Evolutionary conservation across 2,797 vertebrate genomes (phyloP).

Genomic region (Semaprochilodus insignis): DNA sequence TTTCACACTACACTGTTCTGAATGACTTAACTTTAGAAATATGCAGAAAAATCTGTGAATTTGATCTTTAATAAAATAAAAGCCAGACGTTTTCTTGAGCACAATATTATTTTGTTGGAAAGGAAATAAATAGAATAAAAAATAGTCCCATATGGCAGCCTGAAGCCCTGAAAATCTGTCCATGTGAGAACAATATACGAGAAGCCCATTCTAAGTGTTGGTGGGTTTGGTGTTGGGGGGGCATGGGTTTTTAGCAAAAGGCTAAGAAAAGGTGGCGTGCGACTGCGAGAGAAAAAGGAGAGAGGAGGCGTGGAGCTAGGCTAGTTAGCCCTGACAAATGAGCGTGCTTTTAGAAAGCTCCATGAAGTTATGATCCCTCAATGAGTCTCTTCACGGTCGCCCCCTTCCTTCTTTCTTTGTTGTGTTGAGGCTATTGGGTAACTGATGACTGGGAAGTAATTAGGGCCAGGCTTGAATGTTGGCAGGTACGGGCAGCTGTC

Average conservation of each 20-base stretch:
- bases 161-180: neutral
- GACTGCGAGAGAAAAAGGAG: neutral
- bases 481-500: conserved; percentile 68
- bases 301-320: conserved; percentile 22
- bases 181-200: conserved; percentile 6
- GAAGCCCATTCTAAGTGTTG: neutral
- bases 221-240: neutral
- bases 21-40: no score
- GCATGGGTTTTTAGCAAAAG: neutral
- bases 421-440: conserved; percentile 59
- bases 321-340: conserved; percentile 60
- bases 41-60: no score
- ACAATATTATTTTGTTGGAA: no score
- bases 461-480: conserved; percentile 65
- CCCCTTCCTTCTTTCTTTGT: conserved; percentile 54
- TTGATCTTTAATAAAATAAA: neutral
- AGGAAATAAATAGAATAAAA: neutral
- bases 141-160: conserved; percentile 5
- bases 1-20: no score
- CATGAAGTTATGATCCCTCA: conserved; percentile 63
- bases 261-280: conserved; percentile 21
- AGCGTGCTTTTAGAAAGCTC: conserved; percentile 56
- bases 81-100: neutral
- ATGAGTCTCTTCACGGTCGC: conserved; percentile 54
- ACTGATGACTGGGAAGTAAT: conserved; percentile 71